A percentile compares a stretch with the other conserved stretches of the same genome.
Evolutionary conservation across 2,888 invertebrate genomes (phyloP).

Genomic region (Phaonia tiefii): DNA sequence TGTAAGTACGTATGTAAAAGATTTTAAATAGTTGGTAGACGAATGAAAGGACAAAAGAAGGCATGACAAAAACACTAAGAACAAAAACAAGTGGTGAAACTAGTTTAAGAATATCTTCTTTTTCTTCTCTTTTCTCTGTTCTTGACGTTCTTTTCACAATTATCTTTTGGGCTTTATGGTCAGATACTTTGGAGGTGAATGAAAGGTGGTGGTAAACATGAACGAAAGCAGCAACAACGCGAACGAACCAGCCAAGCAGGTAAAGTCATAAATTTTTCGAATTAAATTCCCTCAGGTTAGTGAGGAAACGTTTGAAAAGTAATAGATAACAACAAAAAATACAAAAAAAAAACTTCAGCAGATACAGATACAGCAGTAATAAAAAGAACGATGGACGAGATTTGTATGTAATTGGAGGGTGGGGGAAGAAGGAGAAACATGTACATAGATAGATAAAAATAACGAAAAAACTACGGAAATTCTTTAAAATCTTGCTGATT

Average conservation of each 20-base stretch:
- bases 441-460: no score
- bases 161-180: constrained; percentile 3
- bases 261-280: constrained; percentile 35
- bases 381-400: no score
- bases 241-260: constrained; percentile 22
- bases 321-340: constrained; percentile 34
- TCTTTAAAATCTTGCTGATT: no score
- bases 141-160: constrained; percentile 11
- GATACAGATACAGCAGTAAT: not conserved
- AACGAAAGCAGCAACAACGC: not conserved
- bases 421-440: no score
- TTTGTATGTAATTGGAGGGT: no score
- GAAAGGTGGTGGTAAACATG: not conserved
- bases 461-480: no score
- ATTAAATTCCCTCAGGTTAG: constrained; percentile 39
- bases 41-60: constrained; percentile 3
- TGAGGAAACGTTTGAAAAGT: constrained; percentile 42
- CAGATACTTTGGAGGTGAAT: not conserved
- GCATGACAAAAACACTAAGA: constrained; percentile 31
- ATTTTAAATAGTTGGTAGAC: constrained; percentile 39
- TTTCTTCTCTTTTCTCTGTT: constrained; percentile 36
- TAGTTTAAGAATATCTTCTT: constrained; percentile 58
- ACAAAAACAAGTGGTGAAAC: constrained; percentile 63
- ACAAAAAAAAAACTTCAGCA: constrained; percentile 7
- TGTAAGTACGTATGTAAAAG: constrained; percentile 41